Evolutionary conservation across 2,797 vertebrate species (phyloP).

Genomic region (Siniperca undulata): DNA sequence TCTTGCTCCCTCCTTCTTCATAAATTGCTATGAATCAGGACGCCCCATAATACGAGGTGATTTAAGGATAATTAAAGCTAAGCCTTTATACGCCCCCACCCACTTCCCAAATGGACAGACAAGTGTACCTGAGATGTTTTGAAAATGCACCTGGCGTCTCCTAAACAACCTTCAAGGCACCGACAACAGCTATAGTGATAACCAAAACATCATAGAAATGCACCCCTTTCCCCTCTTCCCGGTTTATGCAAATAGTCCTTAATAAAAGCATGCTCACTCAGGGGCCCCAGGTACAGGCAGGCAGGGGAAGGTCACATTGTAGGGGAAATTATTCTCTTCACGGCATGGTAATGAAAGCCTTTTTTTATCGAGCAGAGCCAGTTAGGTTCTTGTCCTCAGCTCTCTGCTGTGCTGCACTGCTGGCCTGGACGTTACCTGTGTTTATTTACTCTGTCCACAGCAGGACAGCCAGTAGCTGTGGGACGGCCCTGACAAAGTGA

Average conservation of each 20-base stretch:
- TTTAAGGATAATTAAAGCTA: constrained; percentile 78
- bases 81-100: constrained; percentile 60
- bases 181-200: constrained; percentile 57
- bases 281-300: constrained; percentile 77
- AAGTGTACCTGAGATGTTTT: constrained; percentile 61
- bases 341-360: constrained; percentile 78
- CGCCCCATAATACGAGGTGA: constrained; percentile 72
- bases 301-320: constrained; percentile 83
- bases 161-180: constrained; percentile 67
- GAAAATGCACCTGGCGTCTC: constrained; percentile 62
- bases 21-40: constrained; percentile 79
- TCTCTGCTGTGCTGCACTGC: constrained; percentile 68
- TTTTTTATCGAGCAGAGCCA: constrained; percentile 65
- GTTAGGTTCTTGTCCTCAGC: constrained; percentile 71
- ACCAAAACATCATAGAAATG: constrained; percentile 75
- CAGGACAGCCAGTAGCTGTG: constrained; percentile 49
- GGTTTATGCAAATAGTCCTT: constrained; percentile 80
- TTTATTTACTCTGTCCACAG: constrained; percentile 71
- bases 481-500: constrained; percentile 44
- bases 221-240: constrained; percentile 52
- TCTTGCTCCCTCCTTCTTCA: constrained; percentile 65
- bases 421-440: constrained; percentile 58
- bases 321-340: constrained; percentile 82
- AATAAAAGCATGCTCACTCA: constrained; percentile 81
- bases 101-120: constrained; percentile 59